These are phyloP conservation scores for Drosophila nr. perissopoda DNA, from an alignment of 2,888 invertebrate genomes.

Conservation along the genomic window DNA sequence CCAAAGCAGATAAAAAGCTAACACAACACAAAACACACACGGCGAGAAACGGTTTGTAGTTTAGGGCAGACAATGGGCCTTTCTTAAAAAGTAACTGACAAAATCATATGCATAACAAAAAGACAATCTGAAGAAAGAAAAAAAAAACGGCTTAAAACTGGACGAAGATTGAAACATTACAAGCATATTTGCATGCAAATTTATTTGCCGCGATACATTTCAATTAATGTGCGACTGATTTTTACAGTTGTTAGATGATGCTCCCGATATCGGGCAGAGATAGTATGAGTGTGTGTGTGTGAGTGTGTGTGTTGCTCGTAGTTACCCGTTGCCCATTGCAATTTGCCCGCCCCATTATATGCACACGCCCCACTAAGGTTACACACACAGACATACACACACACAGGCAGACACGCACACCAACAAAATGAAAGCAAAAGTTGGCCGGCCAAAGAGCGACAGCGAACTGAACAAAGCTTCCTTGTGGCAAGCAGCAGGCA, in stretches of 20 bases:
- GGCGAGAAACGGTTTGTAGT: conserved; percentile 12
- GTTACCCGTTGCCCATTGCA: conserved; percentile 31
- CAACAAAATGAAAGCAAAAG: conserved; percentile 73
- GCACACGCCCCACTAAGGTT: conserved; percentile 58
- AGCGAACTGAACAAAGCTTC: conserved; percentile 75
- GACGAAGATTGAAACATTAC: conserved; percentile 55
- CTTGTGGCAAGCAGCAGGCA: conserved; percentile 33
- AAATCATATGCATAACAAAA: conserved; percentile 60
- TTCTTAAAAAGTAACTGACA: conserved; percentile 49
- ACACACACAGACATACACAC: conserved; percentile 15
- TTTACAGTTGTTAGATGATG: conserved; percentile 62
- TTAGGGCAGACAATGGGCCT: conserved; percentile 47
- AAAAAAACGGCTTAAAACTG: conserved; percentile 26
- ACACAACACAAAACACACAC: conserved; percentile 1
- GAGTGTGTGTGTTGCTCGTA: conserved; percentile 6
- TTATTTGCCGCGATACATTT: conserved; percentile 59
- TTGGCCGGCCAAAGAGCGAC: conserved; percentile 75
- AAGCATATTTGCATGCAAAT: conserved; percentile 62
- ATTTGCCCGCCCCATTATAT: conserved; percentile 53
- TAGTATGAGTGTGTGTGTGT: background rate
- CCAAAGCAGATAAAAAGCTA: conserved; percentile 14
- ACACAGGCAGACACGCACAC: conserved; percentile 37
- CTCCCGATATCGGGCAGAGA: conserved; percentile 44
- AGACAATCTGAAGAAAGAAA: conserved; percentile 1
- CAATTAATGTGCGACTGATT: conserved; percentile 65